Evolutionary conservation across 2,888 invertebrate species (phyloP).

Genomic region (Ectemnius continuus): DNA sequence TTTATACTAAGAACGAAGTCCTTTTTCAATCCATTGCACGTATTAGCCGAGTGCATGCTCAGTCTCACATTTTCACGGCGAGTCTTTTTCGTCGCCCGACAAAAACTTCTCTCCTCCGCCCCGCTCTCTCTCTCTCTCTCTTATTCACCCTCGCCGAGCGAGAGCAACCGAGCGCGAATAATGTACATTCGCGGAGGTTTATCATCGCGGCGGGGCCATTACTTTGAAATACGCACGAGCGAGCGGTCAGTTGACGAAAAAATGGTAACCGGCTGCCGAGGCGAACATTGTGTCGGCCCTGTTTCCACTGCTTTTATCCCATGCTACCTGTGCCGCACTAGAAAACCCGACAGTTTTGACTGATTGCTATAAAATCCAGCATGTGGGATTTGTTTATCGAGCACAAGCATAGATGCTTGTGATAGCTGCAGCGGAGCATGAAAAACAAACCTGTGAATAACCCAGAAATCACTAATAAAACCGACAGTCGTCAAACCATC

Average conservation of each 20-base stretch:
- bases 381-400: too few species aligned
- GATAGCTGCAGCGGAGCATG: too few species aligned
- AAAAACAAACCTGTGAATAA: too few species aligned
- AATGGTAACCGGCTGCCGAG: not conserved
- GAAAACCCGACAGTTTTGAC: too few species aligned
- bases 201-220: not conserved
- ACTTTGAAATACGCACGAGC: conserved; percentile 1
- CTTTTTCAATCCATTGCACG: too few species aligned
- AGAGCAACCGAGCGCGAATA: conserved; percentile 14
- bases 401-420: too few species aligned
- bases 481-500: too few species aligned
- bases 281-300: not conserved
- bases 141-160: not conserved
- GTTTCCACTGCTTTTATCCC: not conserved
- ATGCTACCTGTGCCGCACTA: too few species aligned
- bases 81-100: conserved; percentile 11
- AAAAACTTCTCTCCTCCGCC: conserved; percentile 20
- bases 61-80: conserved; percentile 28
- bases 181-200: conserved; percentile 1
- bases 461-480: too few species aligned
- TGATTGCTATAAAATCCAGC: too few species aligned
- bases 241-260: not conserved
- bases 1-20: too few species aligned
- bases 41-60: not conserved
- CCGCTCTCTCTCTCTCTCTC: conserved; percentile 7